Evolutionary conservation across 2,797 vertebrate genomes (phyloP).

Genomic region (Alectoris magna): DNA sequence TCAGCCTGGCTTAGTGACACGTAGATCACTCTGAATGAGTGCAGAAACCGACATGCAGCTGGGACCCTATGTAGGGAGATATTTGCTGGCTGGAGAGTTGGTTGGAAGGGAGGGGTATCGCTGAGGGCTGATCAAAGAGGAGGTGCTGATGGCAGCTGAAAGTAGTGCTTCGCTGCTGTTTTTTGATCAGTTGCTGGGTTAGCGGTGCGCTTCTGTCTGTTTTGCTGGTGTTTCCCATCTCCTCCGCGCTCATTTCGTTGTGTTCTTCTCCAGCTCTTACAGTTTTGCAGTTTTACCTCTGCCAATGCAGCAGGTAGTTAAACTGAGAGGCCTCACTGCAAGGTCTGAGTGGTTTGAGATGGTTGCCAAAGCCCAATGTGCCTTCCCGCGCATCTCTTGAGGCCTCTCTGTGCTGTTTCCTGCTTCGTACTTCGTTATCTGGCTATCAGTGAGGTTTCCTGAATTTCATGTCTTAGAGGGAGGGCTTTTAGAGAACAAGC

Average conservation of each 20-base stretch:
- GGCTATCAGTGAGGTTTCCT: background rate
- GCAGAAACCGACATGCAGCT: background rate
- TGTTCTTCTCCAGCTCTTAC: background rate
- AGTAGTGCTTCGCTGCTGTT: background rate
- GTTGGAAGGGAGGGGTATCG: background rate
- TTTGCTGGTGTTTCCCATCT: background rate
- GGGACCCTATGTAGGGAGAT: background rate
- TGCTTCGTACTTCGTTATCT: background rate
- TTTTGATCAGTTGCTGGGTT: background rate
- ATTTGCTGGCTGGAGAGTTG: background rate
- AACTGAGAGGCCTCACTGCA: fast-evolving
- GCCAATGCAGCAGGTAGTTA: background rate
- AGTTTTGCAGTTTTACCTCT: fast-evolving
- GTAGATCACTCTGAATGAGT: background rate
- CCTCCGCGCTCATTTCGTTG: fast-evolving
- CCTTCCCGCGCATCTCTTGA: fast-evolving
- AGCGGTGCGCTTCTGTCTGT: background rate
- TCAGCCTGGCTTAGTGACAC: background rate
- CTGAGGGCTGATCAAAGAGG: background rate
- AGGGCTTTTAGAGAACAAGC: background rate
- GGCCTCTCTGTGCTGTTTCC: fast-evolving
- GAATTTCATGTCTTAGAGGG: fast-evolving
- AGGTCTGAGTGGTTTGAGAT: background rate
- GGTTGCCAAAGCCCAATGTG: background rate
- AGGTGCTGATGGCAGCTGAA: background rate